A percentile compares a stretch with the other conserved stretches of the same genome.
phyloP scores from a whole-genome alignment of 2,797 vertebrate species.

The Meda fulgida region DNA sequence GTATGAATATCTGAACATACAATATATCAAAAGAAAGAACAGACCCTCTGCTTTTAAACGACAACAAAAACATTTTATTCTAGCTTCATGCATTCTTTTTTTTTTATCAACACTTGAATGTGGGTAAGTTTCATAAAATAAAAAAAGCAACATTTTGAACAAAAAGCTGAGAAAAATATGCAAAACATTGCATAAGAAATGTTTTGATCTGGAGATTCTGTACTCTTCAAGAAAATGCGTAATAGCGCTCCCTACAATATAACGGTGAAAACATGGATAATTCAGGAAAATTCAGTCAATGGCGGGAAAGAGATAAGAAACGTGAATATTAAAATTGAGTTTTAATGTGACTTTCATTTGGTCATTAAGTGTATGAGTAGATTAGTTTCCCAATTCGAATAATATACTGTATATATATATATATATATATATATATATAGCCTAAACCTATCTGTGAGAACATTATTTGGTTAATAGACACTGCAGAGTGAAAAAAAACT shows the following conservation, averaged over 20 bases:
- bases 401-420: no score
- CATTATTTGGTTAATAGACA: neutral
- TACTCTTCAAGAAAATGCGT: no score
- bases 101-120: neutral
- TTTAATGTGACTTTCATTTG: neutral
- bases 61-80: neutral
- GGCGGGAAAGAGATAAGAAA: neutral
- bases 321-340: neutral
- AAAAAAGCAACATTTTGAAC: no score
- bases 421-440: no score
- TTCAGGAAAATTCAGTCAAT: neutral
- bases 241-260: neutral
- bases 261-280: neutral
- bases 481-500: neutral
- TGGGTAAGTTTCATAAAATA: neutral
- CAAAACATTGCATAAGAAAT: neutral
- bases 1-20: neutral
- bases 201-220: no score
- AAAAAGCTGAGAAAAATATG: no score
- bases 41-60: no score
- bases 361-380: neutral
- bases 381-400: neutral
- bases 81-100: neutral
- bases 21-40: neutral
- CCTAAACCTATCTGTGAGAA: no score